Base-by-base conservation (phyloP, 2,113 vertebrate species). In the Hemiprocne comata region DNA sequence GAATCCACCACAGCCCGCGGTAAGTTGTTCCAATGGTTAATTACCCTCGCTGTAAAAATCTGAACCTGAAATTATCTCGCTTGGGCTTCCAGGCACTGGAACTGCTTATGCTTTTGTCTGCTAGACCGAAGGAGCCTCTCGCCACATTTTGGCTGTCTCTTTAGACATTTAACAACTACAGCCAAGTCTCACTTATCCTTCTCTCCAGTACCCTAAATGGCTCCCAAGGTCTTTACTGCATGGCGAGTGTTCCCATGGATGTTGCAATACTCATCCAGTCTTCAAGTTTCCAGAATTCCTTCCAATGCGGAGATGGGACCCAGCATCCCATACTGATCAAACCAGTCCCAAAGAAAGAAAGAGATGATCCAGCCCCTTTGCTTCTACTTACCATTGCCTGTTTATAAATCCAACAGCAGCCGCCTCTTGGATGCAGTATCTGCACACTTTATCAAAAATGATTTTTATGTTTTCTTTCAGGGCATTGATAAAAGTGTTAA, bases 401-500 rank as follows among this genome's bases (percentile, higher is more conserved):
- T 75, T 91, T 78, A 48, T 62, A 94, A 92, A 85, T 36, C 73
- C 77, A 93, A 73, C 38, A 46, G 79, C 64, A 90, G 65, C 46
- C 0, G 0, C 48, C 53, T 87, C 79, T 53, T 85, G 36, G 53
- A 92, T 48, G 80, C 69, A 71, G 61, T 77, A 95, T 72, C 86
- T 72, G 84, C 66, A 67, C 70, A 67, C 13, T 64, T 92, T 84
- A 96, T 82, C 1, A 0, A 91, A 95, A 92, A 97, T 91, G 1
- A 90, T 87, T 96, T 89, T 89, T 86, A 88, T 84, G 83, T 93
- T 96, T 90, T 93, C 91, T 95, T 96, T 84, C 87, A 94, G 86
- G 55, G 86, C 72, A 81, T n/a, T 90, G 94, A 93, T 82, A 93
- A 84, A 93, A 96, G 94, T 93, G 89, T 77, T 92, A 96, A 95